Base-by-base conservation (phyloP, 2,888 invertebrate genomes). In the Epistrophe eligans region DNA sequence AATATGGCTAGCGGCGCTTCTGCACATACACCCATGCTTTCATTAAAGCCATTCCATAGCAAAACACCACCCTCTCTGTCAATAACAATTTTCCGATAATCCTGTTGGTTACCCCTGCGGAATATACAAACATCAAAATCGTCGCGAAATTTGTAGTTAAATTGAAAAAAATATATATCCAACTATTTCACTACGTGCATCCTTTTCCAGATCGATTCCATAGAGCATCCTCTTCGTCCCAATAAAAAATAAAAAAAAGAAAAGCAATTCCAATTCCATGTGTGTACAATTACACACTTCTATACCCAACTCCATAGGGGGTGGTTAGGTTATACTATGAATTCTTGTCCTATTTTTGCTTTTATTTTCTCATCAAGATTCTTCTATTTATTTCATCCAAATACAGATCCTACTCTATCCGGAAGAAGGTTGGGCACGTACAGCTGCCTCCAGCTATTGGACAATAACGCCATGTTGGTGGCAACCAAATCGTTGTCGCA, bases 381-480 rank as follows among this genome's bases (percentile, higher is more conserved):
- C 35, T 71, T 79, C 67, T 85, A 79, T 71, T 76, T 77, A 32
- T 89, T 87, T 83, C 84, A 89, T 90, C 28, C 50, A 50, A 50
- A 52, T 40, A 40, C 94, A 96, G 96, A 96, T 97, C 89, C 94
- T 97, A 89, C 94, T 97, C 90, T 97, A 97, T 92, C 97, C 97
- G 4, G 97, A 97, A 92, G 97, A 97, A 92, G 97, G 97, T 28
- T 97, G 97, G 97, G 97, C 97, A 88, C 95, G 97, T 89, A 97
- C 96, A 90, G 97, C 97, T 48, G 95, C 97, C 71, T 96, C 96
- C 71, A 96, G 97, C 76, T 97, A 97, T 93, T 97, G 97, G 97
- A 96, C 97, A 76, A 94, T 97, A 91, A 96, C 96, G 92, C 96
- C 97, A 62, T 96, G 96, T 91, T 97, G 97, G 97, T 97, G 97